Evolutionary conservation across 2,888 invertebrate species (phyloP).

Genomic region (Lycia hirtaria): DNA sequence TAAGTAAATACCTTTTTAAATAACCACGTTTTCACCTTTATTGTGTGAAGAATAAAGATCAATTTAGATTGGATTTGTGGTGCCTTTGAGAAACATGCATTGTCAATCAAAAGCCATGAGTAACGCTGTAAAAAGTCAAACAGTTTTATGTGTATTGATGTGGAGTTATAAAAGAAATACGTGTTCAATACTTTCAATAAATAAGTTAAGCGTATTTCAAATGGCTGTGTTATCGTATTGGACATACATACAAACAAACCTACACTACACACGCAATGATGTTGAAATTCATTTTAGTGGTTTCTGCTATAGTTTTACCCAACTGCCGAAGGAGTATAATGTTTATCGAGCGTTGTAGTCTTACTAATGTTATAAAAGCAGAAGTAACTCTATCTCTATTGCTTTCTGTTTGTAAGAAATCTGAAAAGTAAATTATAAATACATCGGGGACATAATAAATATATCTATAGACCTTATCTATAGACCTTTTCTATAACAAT

Average conservation of each 20-base stretch:
- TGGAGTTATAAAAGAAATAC: conserved; percentile 37
- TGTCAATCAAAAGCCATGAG: conserved; percentile 44
- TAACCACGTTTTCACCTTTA: conserved; percentile 37
- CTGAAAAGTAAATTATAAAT: too few species aligned
- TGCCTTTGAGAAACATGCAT: conserved; percentile 43
- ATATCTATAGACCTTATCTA: too few species aligned
- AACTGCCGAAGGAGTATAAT: too few species aligned
- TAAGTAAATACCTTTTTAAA: conserved; percentile 42
- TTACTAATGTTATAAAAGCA: too few species aligned
- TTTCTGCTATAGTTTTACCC: too few species aligned
- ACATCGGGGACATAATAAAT: too few species aligned
- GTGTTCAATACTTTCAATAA: conserved; percentile 31
- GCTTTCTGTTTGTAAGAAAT: too few species aligned
- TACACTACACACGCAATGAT: too few species aligned
- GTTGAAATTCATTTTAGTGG: too few species aligned
- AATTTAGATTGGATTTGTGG: conserved; percentile 1
- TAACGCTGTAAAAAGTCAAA: conserved; percentile 46
- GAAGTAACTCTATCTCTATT: too few species aligned
- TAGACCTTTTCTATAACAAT: too few species aligned
- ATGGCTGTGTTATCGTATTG: background rate
- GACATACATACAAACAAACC: conserved; percentile 5
- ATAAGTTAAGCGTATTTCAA: conserved; percentile 9
- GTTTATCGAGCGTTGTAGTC: too few species aligned
- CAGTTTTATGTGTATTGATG: conserved; percentile 53
- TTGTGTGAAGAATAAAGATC: background rate